These are phyloP conservation scores for Idaea straminata DNA, from an alignment of 2,888 invertebrate species.

Conservation along the genomic window DNA sequence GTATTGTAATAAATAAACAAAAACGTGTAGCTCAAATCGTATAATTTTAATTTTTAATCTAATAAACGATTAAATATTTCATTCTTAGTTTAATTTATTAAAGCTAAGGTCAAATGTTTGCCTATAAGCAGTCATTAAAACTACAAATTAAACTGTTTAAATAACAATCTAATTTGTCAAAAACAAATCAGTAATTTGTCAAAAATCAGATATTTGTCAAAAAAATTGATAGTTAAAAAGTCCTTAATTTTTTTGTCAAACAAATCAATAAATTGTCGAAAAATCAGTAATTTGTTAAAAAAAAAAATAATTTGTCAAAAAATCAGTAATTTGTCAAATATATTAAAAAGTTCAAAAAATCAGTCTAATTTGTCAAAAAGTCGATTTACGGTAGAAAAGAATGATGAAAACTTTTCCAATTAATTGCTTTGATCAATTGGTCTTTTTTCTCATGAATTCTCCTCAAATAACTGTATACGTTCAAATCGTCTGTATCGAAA, in stretches of 20 bases:
- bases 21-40: slow-evolving; percentile 64
- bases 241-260: too few relatives aligned
- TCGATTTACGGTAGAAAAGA: slow-evolving; percentile 16
- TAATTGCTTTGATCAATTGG: slow-evolving; percentile 51
- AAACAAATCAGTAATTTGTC: too few relatives aligned
- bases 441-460: slow-evolving; percentile 44
- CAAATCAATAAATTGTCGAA: not conserved
- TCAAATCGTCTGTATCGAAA: slow-evolving; percentile 50
- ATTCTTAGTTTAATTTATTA: not conserved
- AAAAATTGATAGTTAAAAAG: not conserved
- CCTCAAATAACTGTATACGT: slow-evolving; percentile 59
- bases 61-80: slow-evolving; percentile 48
- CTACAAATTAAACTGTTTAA: not conserved
- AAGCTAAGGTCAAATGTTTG: not conserved
- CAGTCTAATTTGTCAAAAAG: not conserved
- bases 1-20: slow-evolving; percentile 54
- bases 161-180: not conserved
- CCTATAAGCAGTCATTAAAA: too few relatives aligned
- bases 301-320: not conserved
- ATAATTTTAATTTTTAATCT: slow-evolving; percentile 34
- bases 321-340: not conserved
- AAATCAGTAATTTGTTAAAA: not conserved
- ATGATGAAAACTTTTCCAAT: slow-evolving; percentile 50
- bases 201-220: not conserved
- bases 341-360: not conserved